phyloP scores from a whole-genome alignment of 2,113 vertebrate species.

The Tychaedon coryphoeus region DNA sequence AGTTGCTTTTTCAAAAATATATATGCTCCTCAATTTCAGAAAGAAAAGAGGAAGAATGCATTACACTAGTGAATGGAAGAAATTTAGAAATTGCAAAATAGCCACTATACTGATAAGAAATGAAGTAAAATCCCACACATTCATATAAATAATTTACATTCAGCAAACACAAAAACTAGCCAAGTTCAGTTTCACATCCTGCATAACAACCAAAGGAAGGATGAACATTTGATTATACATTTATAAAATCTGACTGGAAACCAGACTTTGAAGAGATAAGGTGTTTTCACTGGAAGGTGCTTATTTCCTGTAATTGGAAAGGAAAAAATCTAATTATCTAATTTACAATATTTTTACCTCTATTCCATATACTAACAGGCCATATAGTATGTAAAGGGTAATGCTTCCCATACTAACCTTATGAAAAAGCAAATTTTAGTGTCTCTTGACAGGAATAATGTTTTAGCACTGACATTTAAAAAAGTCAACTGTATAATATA shows the following conservation, averaged over 20 bases:
- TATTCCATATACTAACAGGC: not conserved
- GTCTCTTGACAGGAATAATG: not conserved
- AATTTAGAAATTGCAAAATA: not conserved
- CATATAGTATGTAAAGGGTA: not conserved
- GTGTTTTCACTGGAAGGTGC: not conserved
- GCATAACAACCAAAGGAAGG: not conserved
- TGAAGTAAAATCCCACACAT: not conserved
- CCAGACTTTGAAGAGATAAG: not conserved
- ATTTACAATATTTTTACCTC: not conserved
- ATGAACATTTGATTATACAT: not conserved
- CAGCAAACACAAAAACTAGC: not conserved
- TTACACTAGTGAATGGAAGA: not conserved
- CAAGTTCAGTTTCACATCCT: not conserved
- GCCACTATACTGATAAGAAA: not conserved
- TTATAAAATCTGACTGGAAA: not conserved
- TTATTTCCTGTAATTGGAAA: not conserved
- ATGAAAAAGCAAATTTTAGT: not conserved
- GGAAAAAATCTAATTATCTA: not conserved
- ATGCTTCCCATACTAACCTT: not conserved
- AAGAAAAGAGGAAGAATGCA: not conserved
- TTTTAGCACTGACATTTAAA: not conserved
- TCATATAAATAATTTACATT: not conserved
- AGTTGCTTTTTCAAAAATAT: not conserved
- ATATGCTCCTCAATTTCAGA: not conserved
- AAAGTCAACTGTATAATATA: not conserved